Base-by-base conservation (phyloP, 1,140 invertebrate species). In the Eumeta japonica region DNA sequence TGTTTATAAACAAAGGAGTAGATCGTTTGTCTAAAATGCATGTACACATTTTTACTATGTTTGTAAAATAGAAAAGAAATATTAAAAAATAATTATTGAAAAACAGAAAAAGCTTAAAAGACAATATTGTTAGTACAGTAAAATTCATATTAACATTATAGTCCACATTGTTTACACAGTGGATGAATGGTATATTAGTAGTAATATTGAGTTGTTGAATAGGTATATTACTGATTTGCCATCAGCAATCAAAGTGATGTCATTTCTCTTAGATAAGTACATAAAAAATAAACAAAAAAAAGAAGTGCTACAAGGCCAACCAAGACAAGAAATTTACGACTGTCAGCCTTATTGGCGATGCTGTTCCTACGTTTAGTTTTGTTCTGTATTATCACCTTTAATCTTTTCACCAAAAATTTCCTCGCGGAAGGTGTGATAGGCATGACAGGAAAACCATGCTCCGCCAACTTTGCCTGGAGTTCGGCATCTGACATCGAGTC, bases 351-450 rank as follows among this genome's bases (percentile, higher is more conserved):
- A 36, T 52, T 62, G 43, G 64, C 57, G 15, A 58, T 56, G 35
- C 57, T 71, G 43, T 61, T 65, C 16, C 62, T 48, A 7, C 64
- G 56, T 27, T 66, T 68, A 42, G 47, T 50, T 47, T 68, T 74
- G 38, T 68, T 67, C 48, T 85, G 84, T 27, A 85, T 66, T 19
- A 87, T 78, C 44, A 82, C 78, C 58, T 84, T 85, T 1, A 91
- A 67, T 62, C 89, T 90, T 56, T 88, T 89, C 16, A 83, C 78
- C 44, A 88, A 78, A 30, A 89, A 76, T 43, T 84, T 84, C 42
- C 88, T 79, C 9, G 89, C 90, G 14, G 86, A 88, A 16, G 83
- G 81, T 13, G 87, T 90, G 27, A 92, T 84, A 5, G 88, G 87
- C 58, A 86, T 85, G 30, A 84, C 81, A 34, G 84, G 83, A 60